Evolutionary conservation across 2,113 vertebrate species (phyloP), one percentile per base, ranked within the genome.

Genomic region (Eira barbara): DNA sequence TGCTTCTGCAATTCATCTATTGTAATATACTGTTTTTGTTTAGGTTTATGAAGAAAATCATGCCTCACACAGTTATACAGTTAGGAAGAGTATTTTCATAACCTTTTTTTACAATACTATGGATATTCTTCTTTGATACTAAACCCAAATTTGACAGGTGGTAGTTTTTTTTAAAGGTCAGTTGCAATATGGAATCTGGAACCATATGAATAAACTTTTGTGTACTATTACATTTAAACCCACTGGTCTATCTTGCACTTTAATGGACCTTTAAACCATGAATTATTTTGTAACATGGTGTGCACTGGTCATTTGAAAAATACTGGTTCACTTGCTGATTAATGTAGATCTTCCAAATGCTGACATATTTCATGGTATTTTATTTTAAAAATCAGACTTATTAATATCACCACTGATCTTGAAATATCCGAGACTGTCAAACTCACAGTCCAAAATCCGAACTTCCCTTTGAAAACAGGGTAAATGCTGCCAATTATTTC

Each of bases 381-480:
- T 27, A 65, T 47, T 55, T 13, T 12, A 88, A 86, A 96, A n/a
- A 67, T 27, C 15, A 89, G 14, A 80, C 27, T 74, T 42, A 36
- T 52, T 87, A 87, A 27, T 69, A 42, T 61, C 21, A 91, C 23
- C 59, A 92, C 7, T 78, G 23, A 78, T 27, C 29, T 55, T 78
- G 73, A 83, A 69, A 14, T 94, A 94, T 47, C 31, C 42, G 15
- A 85, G 42, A 49, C 1, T 84, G 25, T 88, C 83, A 94, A 91
- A 91, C 20, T 83, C 69, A 69, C 15, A 82, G 18, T 17, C 71
- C 12, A 92, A 73, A 92, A 83, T 39, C 39, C 27, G 31, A 71
- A 76, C 34, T 85, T 86, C 74, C 20, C 65, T 96, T 61, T 95
- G 74, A 81, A 96, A 95, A 90, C 21, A 69, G 23, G 47, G 79